Evolutionary conservation across 1,140 invertebrate species (phyloP).

Genomic region (Manduca sexta): DNA sequence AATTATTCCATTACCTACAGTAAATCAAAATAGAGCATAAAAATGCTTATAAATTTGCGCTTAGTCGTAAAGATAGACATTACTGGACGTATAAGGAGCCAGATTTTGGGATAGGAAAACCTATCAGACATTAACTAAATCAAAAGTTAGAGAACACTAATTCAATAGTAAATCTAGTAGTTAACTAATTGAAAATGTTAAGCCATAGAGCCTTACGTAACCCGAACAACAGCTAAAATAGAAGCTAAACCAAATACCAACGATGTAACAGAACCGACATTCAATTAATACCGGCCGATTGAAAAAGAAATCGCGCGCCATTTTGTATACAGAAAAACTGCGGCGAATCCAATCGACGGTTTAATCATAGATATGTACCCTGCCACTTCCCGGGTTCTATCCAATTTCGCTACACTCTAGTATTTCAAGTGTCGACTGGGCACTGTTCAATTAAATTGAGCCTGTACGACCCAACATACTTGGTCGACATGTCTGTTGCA

Average conservation of each 20-base stretch:
- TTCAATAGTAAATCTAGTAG: not conserved
- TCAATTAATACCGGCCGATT: no score
- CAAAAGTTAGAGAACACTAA: not conserved
- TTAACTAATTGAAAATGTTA: no score
- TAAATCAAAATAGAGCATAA: no score
- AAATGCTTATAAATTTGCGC: no score
- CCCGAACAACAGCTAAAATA: no score
- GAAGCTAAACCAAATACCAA: no score
- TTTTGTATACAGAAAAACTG: not conserved
- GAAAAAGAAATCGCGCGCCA: not conserved
- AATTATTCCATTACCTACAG: no score
- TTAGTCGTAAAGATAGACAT: no score
- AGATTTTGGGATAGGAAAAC: no score
- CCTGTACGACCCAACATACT: not conserved
- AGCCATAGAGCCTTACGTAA: no score
- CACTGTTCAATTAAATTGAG: slow-evolving; percentile 11
- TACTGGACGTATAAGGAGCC: no score
- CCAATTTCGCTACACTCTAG: slow-evolving; percentile 8
- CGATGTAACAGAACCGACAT: no score
- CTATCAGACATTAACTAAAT: not conserved
- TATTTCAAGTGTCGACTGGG: slow-evolving; percentile 5
- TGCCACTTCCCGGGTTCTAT: slow-evolving; percentile 1
- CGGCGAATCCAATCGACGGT: not conserved
- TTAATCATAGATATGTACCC: not conserved
- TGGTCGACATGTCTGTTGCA: not conserved